Percentiles rank a stretch among this genome's conserved stretches.
Conservation (phyloP, 2,888 invertebrate species). For the Aleiodes alternator region DNA sequence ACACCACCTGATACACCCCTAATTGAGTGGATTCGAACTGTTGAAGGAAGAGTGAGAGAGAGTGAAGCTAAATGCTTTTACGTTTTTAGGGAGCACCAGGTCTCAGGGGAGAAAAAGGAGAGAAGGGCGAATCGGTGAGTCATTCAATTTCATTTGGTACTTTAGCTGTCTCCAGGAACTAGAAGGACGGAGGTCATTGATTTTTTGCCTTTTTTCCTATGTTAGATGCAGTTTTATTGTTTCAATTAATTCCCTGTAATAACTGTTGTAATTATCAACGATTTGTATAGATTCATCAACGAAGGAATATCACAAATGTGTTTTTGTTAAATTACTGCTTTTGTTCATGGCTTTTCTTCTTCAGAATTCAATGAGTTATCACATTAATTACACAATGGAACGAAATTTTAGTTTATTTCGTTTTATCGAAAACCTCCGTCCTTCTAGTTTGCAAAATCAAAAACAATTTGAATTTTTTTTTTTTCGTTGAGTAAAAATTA, state of each 20-base stretch:
- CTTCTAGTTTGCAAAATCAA: not conserved
- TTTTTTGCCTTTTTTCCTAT: not conserved
- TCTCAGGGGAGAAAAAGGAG: conserved; percentile 92
- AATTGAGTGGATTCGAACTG: conserved; percentile 18
- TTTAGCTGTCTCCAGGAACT: conserved; percentile 11
- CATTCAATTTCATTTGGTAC: conserved; percentile 9
- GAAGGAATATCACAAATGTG: too few species aligned
- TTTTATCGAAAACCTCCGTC: not conserved
- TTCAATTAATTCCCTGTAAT: conserved; percentile 6
- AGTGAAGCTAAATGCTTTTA: conserved; percentile 34
- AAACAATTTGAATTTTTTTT: not conserved
- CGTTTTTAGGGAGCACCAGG: conserved; percentile 86
- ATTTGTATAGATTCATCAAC: not conserved
- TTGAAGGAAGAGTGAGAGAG: too few species aligned
- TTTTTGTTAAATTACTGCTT: too few species aligned
- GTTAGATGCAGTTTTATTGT: conserved; percentile 10
- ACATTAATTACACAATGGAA: too few species aligned
- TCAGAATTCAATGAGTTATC: too few species aligned
- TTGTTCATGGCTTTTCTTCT: too few species aligned
- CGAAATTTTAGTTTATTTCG: not conserved
- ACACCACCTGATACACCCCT: conserved; percentile 14
- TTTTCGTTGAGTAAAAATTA: conserved; percentile 10
- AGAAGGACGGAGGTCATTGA: conserved; percentile 31
- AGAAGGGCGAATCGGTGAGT: conserved; percentile 95
- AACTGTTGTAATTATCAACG: too few species aligned